These are phyloP conservation scores for Harmothoe impar DNA, from an alignment of 2,888 invertebrate species.

Conservation along the genomic window DNA sequence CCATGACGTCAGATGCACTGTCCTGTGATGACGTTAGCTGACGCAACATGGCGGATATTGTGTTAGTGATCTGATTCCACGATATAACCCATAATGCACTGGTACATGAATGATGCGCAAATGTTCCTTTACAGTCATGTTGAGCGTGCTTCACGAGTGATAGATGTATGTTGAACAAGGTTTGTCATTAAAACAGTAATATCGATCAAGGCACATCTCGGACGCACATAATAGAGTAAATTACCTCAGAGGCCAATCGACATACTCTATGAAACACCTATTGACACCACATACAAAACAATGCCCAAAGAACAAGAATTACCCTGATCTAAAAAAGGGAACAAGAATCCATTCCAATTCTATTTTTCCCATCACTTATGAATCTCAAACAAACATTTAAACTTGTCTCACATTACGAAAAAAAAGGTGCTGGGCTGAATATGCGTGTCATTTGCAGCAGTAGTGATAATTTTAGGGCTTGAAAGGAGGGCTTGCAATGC, in stretches of 20 bases:
- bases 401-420: neutral
- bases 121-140: too few species aligned
- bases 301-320: neutral
- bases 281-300: neutral
- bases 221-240: neutral
- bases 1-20: neutral
- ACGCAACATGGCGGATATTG: neutral
- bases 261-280: neutral
- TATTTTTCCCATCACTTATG: neutral
- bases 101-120: neutral
- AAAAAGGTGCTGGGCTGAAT: neutral
- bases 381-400: neutral
- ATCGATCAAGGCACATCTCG: too few species aligned
- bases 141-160: too few species aligned
- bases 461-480: slow-evolving; percentile 2
- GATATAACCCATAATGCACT: neutral
- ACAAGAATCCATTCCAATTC: neutral
- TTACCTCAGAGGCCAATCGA: neutral
- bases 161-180: too few species aligned
- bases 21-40: neutral
- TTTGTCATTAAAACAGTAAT: too few species aligned
- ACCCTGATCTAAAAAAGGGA: neutral
- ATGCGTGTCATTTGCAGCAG: slow-evolving; percentile 34
- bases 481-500: slow-evolving; percentile 9
- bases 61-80: neutral